Percentiles rank a stretch among this genome's conserved stretches.
Conservation (phyloP, 2,797 vertebrate genomes). For the Eleutherodactylus coqui region DNA sequence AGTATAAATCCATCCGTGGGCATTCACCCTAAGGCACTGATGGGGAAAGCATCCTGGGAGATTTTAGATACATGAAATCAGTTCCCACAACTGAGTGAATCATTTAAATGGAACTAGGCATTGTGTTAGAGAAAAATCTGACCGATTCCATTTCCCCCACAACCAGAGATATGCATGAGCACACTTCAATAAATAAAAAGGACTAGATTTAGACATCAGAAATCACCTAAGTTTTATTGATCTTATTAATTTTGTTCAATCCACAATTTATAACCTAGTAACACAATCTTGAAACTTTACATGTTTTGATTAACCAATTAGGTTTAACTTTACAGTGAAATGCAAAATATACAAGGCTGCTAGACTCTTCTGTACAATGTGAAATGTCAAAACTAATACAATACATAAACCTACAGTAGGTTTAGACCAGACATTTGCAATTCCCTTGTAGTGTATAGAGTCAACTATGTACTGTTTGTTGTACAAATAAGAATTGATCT, state of each 20-base stretch:
- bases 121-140: background rate
- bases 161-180: background rate
- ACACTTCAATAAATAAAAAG: background rate
- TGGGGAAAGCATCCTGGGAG: too few relatives aligned
- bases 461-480: background rate
- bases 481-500: conserved; percentile 9
- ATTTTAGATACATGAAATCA: too few relatives aligned
- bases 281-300: conserved; percentile 61
- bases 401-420: conserved; percentile 43
- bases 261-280: conserved; percentile 58
- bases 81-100: too few relatives aligned
- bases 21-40: too few relatives aligned
- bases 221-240: conserved; percentile 62
- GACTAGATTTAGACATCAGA: conserved; percentile 53
- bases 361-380: conserved; percentile 40
- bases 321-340: conserved; percentile 58
- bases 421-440: conserved; percentile 34
- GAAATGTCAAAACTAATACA: conserved; percentile 47
- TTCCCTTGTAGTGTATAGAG: conserved; percentile 13
- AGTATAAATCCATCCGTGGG: too few relatives aligned
- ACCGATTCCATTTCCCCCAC: background rate
- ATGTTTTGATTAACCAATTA: conserved; percentile 57
- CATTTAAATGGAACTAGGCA: too few relatives aligned
- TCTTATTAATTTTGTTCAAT: conserved; percentile 58
- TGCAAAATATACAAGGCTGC: conserved; percentile 61